Percentiles rank a stretch among this genome's conserved stretches.
Conservation (phyloP, 2,888 invertebrate genomes). For the Dryomyza anilis region DNA sequence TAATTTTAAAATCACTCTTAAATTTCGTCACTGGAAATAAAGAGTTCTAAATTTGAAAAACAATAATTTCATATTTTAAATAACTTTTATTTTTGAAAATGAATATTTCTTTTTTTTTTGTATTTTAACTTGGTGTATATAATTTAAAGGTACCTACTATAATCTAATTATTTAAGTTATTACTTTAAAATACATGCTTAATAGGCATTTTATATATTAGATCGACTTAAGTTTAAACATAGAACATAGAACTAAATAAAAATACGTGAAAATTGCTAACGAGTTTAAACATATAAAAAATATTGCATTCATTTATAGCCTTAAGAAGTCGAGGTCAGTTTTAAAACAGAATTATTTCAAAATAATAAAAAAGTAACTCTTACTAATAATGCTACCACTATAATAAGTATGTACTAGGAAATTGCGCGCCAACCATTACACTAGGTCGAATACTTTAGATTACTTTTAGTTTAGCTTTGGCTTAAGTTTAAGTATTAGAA, state of each 20-base stretch:
- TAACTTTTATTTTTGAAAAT: no score
- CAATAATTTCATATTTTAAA: no score
- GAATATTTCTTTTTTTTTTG: no score
- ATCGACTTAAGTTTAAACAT: not conserved
- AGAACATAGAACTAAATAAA: not conserved
- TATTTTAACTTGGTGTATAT: no score
- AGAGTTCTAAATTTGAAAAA: no score
- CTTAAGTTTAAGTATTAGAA: slow-evolving; percentile 10
- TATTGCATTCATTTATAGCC: slow-evolving; percentile 54
- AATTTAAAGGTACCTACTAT: no score
- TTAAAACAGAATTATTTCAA: not conserved
- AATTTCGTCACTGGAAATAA: no score
- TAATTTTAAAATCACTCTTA: no score
- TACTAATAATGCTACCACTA: no score
- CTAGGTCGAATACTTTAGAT: not conserved
- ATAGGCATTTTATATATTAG: no score
- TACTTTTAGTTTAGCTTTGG: slow-evolving; percentile 13
- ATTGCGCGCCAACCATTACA: not conserved
- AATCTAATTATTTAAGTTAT: no score
- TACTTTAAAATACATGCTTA: no score
- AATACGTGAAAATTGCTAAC: not conserved
- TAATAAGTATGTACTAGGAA: slow-evolving; percentile 1
- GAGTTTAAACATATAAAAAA: slow-evolving; percentile 26
- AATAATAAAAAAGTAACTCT: not conserved
- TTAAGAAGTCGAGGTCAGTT: slow-evolving; percentile 55